Conservation (phyloP, 2,113 vertebrate genomes). For the Chaenogobius annularis region DNA sequence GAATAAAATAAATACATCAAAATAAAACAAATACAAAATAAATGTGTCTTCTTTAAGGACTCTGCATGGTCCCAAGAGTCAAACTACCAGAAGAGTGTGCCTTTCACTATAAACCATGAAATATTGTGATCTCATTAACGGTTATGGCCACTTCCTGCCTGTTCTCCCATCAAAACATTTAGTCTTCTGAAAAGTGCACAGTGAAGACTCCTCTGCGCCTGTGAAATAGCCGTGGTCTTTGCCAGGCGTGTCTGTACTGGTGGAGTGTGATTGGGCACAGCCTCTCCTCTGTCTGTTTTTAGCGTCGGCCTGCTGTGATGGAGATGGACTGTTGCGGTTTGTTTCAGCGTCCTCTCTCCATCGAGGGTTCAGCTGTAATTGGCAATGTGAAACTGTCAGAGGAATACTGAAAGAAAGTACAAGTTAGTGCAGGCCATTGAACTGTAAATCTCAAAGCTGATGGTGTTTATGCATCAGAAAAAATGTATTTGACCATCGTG, state of each 20-base stretch:
- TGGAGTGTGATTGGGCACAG: conserved; percentile 14
- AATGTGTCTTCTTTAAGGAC: no score
- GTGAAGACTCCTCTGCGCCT: not conserved
- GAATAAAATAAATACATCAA: no score
- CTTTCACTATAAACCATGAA: no score
- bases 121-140: no score
- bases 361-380: conserved; percentile 35
- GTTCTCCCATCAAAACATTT: no score
- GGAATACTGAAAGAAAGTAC: conserved; percentile 28
- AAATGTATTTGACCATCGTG: conserved; percentile 17
- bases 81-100: no score
- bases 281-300: conserved; percentile 16
- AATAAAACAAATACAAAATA: no score
- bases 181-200: not conserved
- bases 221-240: not conserved
- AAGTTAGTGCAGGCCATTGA: conserved; percentile 14
- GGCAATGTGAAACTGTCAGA: conserved; percentile 33
- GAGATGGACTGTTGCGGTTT: conserved; percentile 21
- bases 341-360: conserved; percentile 22
- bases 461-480: conserved; percentile 21
- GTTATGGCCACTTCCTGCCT: not conserved
- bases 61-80: no score
- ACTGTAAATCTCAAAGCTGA: conserved; percentile 1
- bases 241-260: not conserved
- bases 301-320: conserved; percentile 27